These are phyloP conservation scores for Syndactyla subalaris DNA, from an alignment of 2,797 vertebrate genomes.

Conservation along the genomic window DNA sequence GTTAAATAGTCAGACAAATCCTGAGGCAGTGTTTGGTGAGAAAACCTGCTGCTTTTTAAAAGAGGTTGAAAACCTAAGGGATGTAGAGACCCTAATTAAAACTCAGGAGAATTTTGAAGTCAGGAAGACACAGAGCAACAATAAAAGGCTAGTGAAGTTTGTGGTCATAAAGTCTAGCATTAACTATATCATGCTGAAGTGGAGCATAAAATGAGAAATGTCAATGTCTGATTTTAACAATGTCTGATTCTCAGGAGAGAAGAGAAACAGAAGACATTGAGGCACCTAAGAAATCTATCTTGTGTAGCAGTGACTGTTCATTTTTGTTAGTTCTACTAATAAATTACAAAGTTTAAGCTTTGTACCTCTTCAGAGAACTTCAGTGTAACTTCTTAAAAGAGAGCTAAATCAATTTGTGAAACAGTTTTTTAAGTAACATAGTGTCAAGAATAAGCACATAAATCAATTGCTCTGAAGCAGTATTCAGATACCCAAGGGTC, in stretches of 20 bases:
- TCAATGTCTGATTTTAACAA: conserved; percentile 27
- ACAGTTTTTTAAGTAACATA: neutral
- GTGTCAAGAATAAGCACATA: neutral
- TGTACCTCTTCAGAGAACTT: conserved; percentile 10
- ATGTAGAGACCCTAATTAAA: conserved; percentile 53
- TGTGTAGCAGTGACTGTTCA: neutral
- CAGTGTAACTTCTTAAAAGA: neutral
- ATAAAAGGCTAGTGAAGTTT: conserved; percentile 27
- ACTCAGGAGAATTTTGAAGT: conserved; percentile 43
- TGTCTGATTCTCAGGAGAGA: conserved; percentile 5
- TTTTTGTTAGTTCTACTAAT: conserved; percentile 1
- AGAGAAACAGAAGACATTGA: neutral
- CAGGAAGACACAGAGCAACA: neutral
- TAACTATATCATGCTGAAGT: conserved; percentile 24
- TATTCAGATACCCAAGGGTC: neutral
- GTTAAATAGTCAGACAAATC: neutral
- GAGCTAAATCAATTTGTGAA: conserved; percentile 35
- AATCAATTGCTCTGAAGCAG: neutral
- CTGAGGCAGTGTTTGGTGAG: neutral
- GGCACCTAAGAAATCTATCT: conserved; percentile 3
- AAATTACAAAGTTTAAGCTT: conserved; percentile 10
- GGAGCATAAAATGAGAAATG: conserved; percentile 46
- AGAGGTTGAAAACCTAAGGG: conserved; percentile 8
- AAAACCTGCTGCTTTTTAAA: conserved; percentile 28
- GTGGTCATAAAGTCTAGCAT: conserved; percentile 14